Base-by-base conservation (phyloP, 2,797 vertebrate genomes). In the Ctenopoma multispine region DNA sequence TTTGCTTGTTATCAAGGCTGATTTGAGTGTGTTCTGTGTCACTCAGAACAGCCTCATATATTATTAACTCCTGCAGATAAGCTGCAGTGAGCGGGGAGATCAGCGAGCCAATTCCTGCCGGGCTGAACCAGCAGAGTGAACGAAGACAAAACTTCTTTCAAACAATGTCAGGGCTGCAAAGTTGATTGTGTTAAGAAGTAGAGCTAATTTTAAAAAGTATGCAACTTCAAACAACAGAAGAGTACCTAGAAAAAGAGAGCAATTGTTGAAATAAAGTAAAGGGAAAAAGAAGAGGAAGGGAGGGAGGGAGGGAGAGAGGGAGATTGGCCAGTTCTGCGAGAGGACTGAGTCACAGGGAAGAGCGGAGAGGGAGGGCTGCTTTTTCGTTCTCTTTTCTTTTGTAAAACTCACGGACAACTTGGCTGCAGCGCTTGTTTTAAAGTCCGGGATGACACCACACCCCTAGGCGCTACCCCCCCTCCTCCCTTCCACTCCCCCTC, bases 21-120 rank as follows among this genome's bases (percentile, higher is more conserved):
- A 80, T 55, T 24, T 1, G 46, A 27, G 21, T 10, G 40, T 14
- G 59, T 55, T 48, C 47, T 41, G 38, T 60, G 58, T 57, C 5
- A 68, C 83, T 84, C 72, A 82, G 86, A 87, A 31, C 75, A 70
- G 73, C 68, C 80, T 93, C 79, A 91, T 92, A 50, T 90, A 93
- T 93, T 92, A 94, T 94, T 94, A 92, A 95, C 85, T 74, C 60
- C 59, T 84, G 85, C 79, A 75, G 89, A 86, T 61, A 74, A 58
- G 47, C 63, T 80, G 81, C 58, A 69, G 79, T 10, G 9, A 68
- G 60, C 23, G 21, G 7, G 50, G 65, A 55, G 34, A 36, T 29
- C 55, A 67, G 61, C 0, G 34, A 64, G 59, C 41, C 46, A 24
- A 24, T 41, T 63, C 48, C 61, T 55, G 63, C 12, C 43, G 27